Base-by-base conservation (phyloP, 2,113 vertebrate species). In the Apodemus sylvaticus region DNA sequence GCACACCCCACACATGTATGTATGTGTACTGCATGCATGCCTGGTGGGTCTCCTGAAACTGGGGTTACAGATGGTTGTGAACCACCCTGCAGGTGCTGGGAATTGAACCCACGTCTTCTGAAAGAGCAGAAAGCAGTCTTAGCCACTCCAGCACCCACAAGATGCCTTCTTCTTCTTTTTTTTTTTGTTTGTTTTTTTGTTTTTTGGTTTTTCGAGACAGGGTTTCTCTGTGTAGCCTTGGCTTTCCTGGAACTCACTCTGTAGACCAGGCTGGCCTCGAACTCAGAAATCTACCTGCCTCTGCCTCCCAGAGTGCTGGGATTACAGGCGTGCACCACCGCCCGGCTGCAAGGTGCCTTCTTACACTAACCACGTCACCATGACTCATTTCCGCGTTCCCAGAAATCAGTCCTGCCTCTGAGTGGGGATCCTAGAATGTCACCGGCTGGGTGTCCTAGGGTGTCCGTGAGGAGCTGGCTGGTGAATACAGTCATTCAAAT, bases 381-480 rank as follows among this genome's bases (percentile, higher is more conserved):
- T 53, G 36, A 90, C 60, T 62, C 16, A 20, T 42, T 77, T 79
- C 26, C 51, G 36, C 60, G 73, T 45, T 55, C 74, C 48, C 8
- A 62, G 1, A 29, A 1, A 0, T 77, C 51, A 24, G 45, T 31
- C 62, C 1, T 0, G 2, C 45, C 89, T 79, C 26, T 16, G 17
- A 24, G 26, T n/a, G 73, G 53, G 55, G 79, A 31, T 45, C 12
- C 60, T 12, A 2, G 7, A 11, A n/a, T 1, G 24, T n/a, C 14
- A 58, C 39, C 2, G 0, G 8, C 73, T 39, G 22, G 29, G 34
- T 39, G 73, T 36, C 58, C 31, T 66, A 36, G 22, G 29, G 34
- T 39, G 73, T 36, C 58, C 31, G 77, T 5, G 68, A 71, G n/a
- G 5, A 48, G 82, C 42, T 3, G n/a, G n/a, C 42, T 78, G 70